A percentile compares a stretch with the other conserved stretches of the same genome.
Conservation (phyloP, 2,113 vertebrate species). For the Prietella phreatophila region DNA sequence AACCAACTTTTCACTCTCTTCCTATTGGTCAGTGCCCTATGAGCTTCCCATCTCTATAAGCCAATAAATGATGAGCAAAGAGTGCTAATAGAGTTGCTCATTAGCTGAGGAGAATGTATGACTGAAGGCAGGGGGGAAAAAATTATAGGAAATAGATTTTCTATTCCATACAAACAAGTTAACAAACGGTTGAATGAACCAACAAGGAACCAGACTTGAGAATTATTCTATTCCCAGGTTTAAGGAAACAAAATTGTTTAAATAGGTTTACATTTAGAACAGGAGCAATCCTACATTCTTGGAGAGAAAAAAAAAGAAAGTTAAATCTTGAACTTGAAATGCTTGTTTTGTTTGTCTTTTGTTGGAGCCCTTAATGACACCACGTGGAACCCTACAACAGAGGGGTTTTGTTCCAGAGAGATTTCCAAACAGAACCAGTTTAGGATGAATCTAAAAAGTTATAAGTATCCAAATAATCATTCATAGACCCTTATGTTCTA, state of each 20-base stretch:
- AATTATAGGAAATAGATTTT: not conserved
- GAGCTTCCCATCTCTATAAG: not conserved
- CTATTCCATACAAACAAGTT: not conserved
- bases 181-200: not conserved
- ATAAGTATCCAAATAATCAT: not conserved
- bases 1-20: constrained; percentile 41
- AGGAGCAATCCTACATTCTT: not conserved
- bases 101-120: not conserved
- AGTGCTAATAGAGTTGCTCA: not conserved
- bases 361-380: not conserved
- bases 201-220: not conserved
- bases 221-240: not conserved
- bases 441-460: not conserved
- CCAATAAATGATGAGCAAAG: constrained; percentile 38
- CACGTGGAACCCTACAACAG: not conserved
- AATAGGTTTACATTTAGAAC: not conserved
- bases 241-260: not conserved
- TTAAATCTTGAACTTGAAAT: not conserved
- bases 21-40: constrained; percentile 42
- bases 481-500: not conserved
- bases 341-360: not conserved
- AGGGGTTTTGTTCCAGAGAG: not conserved
- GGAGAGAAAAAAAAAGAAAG: not conserved
- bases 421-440: not conserved
- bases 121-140: not conserved